Evolutionary conservation across 1,140 invertebrate genomes (phyloP).

Genomic region (Potamilus streckersoni): DNA sequence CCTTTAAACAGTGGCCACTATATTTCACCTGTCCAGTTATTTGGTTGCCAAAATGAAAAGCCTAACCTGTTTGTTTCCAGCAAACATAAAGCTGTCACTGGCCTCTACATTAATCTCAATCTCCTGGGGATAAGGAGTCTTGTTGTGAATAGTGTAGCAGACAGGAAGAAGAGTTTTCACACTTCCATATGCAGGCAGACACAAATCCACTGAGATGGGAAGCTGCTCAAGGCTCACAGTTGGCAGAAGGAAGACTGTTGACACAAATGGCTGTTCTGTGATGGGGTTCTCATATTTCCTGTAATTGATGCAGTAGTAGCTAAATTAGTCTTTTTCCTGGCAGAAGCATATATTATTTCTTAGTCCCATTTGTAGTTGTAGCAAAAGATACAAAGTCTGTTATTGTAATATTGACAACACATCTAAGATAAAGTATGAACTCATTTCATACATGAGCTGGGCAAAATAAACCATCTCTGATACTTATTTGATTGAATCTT

Average conservation of each 20-base stretch:
- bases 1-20: too few relatives aligned
- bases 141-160: conserved; percentile 80
- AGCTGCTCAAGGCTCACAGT: conserved; percentile 72
- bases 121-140: conserved; percentile 78
- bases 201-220: conserved; percentile 79
- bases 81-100: conserved; percentile 89
- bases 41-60: not conserved
- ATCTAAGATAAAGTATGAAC: too few relatives aligned
- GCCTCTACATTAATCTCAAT: conserved; percentile 82
- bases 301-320: not conserved
- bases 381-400: too few relatives aligned
- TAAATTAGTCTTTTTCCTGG: too few relatives aligned
- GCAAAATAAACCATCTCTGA: too few relatives aligned
- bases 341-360: too few relatives aligned
- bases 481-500: too few relatives aligned
- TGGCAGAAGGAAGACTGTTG: conserved; percentile 66
- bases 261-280: conserved; percentile 56
- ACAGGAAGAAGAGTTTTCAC: conserved; percentile 74
- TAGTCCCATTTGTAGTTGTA: too few relatives aligned
- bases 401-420: too few relatives aligned
- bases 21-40: too few relatives aligned
- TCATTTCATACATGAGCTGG: too few relatives aligned
- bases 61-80: conserved; percentile 86
- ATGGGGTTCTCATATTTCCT: conserved; percentile 34
- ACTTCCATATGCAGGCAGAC: conserved; percentile 80